Base-by-base conservation (phyloP, 2,888 invertebrate species). In the Thyatira batis region DNA sequence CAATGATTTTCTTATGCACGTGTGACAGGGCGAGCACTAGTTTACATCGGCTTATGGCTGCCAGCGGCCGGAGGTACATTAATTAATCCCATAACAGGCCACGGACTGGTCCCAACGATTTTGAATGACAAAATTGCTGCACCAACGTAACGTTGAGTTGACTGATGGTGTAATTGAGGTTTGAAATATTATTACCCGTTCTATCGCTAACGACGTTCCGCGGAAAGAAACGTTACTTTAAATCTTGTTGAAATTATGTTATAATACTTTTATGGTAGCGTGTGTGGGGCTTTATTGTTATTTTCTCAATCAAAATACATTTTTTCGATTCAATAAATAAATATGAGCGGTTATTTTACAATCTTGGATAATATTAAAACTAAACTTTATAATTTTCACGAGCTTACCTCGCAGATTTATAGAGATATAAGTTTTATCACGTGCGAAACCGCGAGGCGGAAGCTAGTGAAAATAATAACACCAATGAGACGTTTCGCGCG, bases 81-180 rank as follows among this genome's bases (percentile, higher is more conserved):
- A 86, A 87, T 86, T 86, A 85, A 79, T 76, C 67, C 86, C 84
- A 81, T 85, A 87, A 78, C 78, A 66, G 87, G 85, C 69, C 70
- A 62, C 56, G 54, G 72, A 78, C 79, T 61, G 61, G 80, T 73
- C 72, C 52, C 66, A 65, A 69, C 71, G 80, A 82, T 85, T 85
- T 85, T 84, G 85, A 86, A 86, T 86, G 85, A 85, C 87, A 84
- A 86, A 87, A 85, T 84, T 71, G 70, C 73, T 77, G 73, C 72
- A 69, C 71, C 63, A 51, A 62, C 71, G 67, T 69, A 77, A 65
- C 71, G 80, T 69, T 65, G 59, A 67, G 65, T 73, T 82, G 85
- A 85, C 82, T 77, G 77, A 86, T 86, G 72, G 75, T 71, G 79
- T 85, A 85, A 85, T 85, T 85, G 84, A 76, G 64, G 71, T 77